Evolutionary conservation across 2,888 invertebrate genomes (phyloP).

Genomic region (Pogonocherus hispidulus): DNA sequence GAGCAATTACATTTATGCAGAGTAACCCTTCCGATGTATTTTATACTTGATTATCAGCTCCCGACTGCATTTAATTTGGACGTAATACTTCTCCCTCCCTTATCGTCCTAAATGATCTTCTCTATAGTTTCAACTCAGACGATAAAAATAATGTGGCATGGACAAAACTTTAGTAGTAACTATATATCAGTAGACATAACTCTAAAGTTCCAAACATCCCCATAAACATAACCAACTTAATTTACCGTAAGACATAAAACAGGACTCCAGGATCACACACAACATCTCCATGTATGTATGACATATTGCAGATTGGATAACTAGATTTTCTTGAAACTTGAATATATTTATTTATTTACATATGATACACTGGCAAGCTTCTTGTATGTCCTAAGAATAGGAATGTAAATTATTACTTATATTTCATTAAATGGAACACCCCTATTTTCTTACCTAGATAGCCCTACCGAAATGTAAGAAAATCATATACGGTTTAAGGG

Average conservation of each 20-base stretch:
- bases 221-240: conserved; percentile 65
- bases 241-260: conserved; percentile 63
- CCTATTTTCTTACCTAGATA: too few relatives aligned
- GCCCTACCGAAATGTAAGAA: too few relatives aligned
- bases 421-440: too few relatives aligned
- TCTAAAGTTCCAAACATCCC: conserved; percentile 63
- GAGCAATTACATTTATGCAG: conserved; percentile 57
- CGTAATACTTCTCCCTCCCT: conserved; percentile 7
- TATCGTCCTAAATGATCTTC: conserved; percentile 26
- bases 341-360: too few relatives aligned
- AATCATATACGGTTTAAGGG: too few relatives aligned
- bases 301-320: too few relatives aligned
- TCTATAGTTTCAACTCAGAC: conserved; percentile 45
- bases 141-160: conserved; percentile 57
- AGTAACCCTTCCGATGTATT: conserved; percentile 55
- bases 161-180: conserved; percentile 58
- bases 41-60: conserved; percentile 51
- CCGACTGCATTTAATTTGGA: conserved; percentile 40
- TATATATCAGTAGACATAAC: conserved; percentile 60
- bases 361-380: too few relatives aligned
- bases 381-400: too few relatives aligned
- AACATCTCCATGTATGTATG: conserved; percentile 27
- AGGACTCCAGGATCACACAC: conserved; percentile 54
- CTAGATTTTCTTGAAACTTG: too few relatives aligned
- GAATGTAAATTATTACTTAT: too few relatives aligned